Evolutionary conservation across 2,888 invertebrate species (phyloP).

Genomic region (Halocaridina rubra): DNA sequence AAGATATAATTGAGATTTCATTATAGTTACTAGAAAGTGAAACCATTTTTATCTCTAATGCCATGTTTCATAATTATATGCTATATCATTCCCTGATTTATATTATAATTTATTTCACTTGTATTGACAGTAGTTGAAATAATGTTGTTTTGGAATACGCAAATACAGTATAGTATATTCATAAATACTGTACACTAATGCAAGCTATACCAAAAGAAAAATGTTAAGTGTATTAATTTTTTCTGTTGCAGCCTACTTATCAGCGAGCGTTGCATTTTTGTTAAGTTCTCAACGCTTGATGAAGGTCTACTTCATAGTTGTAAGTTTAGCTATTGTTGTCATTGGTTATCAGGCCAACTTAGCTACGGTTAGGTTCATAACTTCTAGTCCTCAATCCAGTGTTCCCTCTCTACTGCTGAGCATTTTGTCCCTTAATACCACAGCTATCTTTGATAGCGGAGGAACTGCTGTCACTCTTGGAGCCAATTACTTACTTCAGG

Average conservation of each 20-base stretch:
- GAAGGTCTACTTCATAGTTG: conserved; percentile 42
- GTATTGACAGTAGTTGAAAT: no score
- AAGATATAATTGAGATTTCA: no score
- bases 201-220: no score
- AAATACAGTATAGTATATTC: no score
- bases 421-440: conserved; percentile 39
- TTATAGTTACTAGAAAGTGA: no score
- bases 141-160: no score
- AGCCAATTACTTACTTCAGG: conserved; percentile 49
- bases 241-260: conserved; percentile 48
- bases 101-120: no score
- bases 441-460: conserved; percentile 48
- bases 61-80: no score
- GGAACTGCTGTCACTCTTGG: conserved; percentile 3
- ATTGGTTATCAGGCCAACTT: conserved; percentile 50
- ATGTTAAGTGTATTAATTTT: conserved; percentile 2
- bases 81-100: no score
- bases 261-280: conserved; percentile 41
- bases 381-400: conserved; percentile 21
- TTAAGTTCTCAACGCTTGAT: conserved; percentile 49
- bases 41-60: no score
- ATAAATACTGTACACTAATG: no score
- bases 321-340: conserved; percentile 35
- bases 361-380: conserved; percentile 31
- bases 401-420: conserved; percentile 26